A percentile compares a stretch with the other conserved stretches of the same genome.
Conservation (phyloP, 2,113 vertebrate species). For the Mormoops blainvillei region DNA sequence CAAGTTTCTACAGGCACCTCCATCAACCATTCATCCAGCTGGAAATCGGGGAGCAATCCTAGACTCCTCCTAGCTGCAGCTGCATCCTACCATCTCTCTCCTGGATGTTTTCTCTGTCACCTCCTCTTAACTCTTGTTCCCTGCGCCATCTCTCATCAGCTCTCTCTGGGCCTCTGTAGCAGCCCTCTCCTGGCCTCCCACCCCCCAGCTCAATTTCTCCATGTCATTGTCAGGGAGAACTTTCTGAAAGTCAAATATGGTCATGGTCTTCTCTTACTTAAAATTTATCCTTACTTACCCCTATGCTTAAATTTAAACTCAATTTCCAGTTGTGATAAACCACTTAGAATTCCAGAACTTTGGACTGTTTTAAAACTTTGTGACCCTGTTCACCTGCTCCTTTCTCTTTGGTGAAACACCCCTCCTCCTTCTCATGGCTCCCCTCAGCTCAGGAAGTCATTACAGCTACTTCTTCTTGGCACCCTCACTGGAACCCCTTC, state of each 20-base stretch:
- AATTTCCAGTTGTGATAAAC: neutral
- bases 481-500: neutral
- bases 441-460: neutral
- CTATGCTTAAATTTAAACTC: neutral
- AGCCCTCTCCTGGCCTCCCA: neutral
- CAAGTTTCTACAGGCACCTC: neutral
- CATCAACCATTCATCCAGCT: neutral
- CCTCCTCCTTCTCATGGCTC: neutral
- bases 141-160: neutral
- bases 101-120: neutral
- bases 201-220: neutral
- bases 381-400: too few relatives aligned
- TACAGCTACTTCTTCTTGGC: neutral
- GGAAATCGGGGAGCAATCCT: neutral
- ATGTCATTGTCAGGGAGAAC: neutral
- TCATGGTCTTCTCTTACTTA: neutral
- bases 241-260: neutral
- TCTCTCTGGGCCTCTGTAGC: neutral
- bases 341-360: neutral
- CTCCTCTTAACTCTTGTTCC: neutral
- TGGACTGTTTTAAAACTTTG: neutral
- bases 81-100: neutral
- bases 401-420: neutral
- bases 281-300: neutral
- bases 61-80: neutral